These are phyloP conservation scores for Capitulum mitella DNA, from an alignment of 2,888 invertebrate species.

Conservation along the genomic window DNA sequence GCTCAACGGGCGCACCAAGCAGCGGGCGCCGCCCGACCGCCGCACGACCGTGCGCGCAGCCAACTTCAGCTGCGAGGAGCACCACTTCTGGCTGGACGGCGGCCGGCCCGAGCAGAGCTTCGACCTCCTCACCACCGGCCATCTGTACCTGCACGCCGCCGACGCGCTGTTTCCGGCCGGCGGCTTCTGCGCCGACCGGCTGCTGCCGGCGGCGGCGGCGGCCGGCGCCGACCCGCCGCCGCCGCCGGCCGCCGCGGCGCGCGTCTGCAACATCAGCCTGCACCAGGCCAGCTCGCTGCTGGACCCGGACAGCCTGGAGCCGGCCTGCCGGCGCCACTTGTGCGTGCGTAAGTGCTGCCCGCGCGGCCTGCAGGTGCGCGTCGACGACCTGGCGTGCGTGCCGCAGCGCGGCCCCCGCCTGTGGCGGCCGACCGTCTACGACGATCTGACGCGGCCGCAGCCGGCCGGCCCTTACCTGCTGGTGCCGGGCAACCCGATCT, in stretches of 20 bases:
- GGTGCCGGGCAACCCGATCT: slow-evolving; percentile 31
- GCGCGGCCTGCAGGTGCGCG: background rate
- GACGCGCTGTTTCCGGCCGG: background rate
- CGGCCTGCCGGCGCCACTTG: slow-evolving; percentile 27
- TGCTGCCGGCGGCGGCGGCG: background rate
- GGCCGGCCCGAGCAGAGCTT: background rate
- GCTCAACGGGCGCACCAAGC: background rate
- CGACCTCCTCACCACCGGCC: background rate
- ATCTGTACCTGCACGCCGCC: background rate
- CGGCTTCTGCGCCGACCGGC: background rate
- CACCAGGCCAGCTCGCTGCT: background rate
- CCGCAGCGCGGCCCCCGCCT: background rate
- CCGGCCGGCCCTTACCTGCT: background rate
- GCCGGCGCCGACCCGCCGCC: background rate
- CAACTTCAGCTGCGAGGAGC: background rate
- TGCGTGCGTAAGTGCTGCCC: slow-evolving; percentile 35
- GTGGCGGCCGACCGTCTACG: slow-evolving; percentile 33
- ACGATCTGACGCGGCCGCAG: background rate
- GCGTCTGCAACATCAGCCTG: background rate
- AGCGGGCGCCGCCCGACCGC: background rate
- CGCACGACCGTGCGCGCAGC: background rate
- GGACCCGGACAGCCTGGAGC: background rate
- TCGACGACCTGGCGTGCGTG: background rate
- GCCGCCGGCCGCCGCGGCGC: background rate
- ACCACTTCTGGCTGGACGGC: background rate